phyloP scores from a whole-genome alignment of 2,113 vertebrate species.

The Apteryx mantelli region DNA sequence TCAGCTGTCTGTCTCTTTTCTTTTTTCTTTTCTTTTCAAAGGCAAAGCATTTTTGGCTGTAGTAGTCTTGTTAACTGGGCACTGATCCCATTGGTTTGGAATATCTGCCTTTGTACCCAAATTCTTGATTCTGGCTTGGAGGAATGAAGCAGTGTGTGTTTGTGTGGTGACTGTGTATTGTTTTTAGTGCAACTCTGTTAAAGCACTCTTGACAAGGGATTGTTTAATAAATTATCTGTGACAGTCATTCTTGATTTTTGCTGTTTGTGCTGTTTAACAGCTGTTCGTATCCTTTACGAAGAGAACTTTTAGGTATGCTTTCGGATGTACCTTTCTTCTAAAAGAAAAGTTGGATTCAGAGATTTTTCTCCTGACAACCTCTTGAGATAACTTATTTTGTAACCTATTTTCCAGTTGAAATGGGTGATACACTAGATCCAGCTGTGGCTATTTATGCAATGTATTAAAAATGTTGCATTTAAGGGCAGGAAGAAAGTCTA shows the following conservation, averaged over 20 bases:
- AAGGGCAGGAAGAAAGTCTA: background rate
- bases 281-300: background rate
- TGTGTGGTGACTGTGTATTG: background rate
- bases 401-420: background rate
- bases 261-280: background rate
- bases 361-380: background rate
- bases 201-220: background rate
- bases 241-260: background rate
- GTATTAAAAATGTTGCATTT: background rate
- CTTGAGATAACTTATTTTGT: background rate
- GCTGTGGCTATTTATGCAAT: background rate
- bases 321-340: background rate
- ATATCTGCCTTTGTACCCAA: background rate
- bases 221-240: background rate
- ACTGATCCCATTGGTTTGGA: conserved; percentile 33
- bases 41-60: conserved; percentile 39
- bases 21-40: background rate
- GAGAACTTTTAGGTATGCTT: background rate
- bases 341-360: background rate
- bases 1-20: background rate
- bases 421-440: background rate
- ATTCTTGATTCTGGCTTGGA: background rate
- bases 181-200: background rate
- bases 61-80: conserved; percentile 30
- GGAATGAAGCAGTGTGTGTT: background rate